A percentile compares a stretch with the other conserved stretches of the same genome.
Evolutionary conservation across 2,888 invertebrate species (phyloP).

Genomic region (Pseudoips prasinana): DNA sequence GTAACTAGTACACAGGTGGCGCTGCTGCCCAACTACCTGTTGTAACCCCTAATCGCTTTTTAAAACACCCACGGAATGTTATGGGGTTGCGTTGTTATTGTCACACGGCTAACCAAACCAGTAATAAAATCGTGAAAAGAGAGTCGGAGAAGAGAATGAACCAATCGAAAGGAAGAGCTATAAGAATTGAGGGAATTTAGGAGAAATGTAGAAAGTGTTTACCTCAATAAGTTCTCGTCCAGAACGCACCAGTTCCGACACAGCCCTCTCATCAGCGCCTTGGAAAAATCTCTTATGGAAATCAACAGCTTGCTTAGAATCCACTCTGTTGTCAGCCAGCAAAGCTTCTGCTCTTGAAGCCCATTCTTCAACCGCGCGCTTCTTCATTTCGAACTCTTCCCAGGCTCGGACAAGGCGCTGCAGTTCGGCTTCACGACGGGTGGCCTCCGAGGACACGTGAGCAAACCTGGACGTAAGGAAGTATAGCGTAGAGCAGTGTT

Average conservation of each 20-base stretch:
- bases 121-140: too few species aligned
- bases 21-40: too few species aligned
- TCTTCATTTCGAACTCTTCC: conserved; percentile 91
- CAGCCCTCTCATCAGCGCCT: conserved; percentile 91
- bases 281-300: conserved; percentile 94
- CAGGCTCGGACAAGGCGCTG: conserved; percentile 91
- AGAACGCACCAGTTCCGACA: conserved; percentile 88
- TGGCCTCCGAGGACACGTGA: conserved; percentile 88
- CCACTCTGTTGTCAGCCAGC: conserved; percentile 89
- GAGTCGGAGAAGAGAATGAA: too few species aligned
- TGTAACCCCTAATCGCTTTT: too few species aligned
- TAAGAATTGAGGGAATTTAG: too few species aligned
- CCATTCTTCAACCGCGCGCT: conserved; percentile 92
- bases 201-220: too few species aligned
- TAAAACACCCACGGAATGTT: too few species aligned
- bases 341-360: conserved; percentile 91
- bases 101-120: too few species aligned
- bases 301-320: conserved; percentile 90
- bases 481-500: too few species aligned
- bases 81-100: too few species aligned
- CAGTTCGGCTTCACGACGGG: conserved; percentile 89
- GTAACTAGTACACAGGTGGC: too few species aligned
- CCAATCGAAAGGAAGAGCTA: too few species aligned
- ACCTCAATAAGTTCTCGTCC: conserved; percentile 87
- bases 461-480: conserved; percentile 83